Percentiles rank a stretch among this genome's conserved stretches.
Evolutionary conservation across 53 echinoderm and acorn worm species (phyloP).

Genomic region (Holothuria scabra): DNA sequence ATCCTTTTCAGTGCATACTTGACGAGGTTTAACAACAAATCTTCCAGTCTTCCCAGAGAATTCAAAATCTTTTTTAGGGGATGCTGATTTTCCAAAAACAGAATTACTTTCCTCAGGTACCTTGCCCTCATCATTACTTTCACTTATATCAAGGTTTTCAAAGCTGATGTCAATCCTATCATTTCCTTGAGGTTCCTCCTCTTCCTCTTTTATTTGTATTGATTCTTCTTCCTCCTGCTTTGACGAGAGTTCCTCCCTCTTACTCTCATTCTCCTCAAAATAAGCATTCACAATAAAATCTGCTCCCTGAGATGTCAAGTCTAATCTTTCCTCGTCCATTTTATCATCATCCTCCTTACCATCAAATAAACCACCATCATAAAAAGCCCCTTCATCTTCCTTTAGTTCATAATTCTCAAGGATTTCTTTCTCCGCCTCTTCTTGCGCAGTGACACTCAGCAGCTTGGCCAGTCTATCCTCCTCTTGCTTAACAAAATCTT

Average conservation of each 20-base stretch:
- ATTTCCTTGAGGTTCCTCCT: slow-evolving; percentile 21
- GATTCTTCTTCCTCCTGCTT: slow-evolving; percentile 24
- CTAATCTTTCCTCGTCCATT: slow-evolving; percentile 17
- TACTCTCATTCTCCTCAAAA: slow-evolving; percentile 5
- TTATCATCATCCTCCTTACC: slow-evolving; percentile 21
- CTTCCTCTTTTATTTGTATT: neutral
- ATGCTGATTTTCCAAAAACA: neutral
- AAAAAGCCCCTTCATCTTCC: neutral
- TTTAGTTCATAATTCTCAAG: neutral
- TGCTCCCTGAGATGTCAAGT: neutral
- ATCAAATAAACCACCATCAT: neutral
- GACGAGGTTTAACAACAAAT: slow-evolving; percentile 64
- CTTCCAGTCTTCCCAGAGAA: slow-evolving; percentile 32
- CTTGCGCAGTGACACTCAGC: slow-evolving; percentile 21
- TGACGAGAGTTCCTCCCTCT: slow-evolving; percentile 9
- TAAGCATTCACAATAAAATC: neutral
- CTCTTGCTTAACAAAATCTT: neutral
- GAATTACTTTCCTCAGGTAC: neutral
- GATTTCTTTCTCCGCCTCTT: slow-evolving; percentile 28
- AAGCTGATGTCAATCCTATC: slow-evolving; percentile 25
- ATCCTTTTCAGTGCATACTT: slow-evolving; percentile 64
- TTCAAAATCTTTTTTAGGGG: slow-evolving; percentile 26
- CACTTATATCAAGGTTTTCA: slow-evolving; percentile 32
- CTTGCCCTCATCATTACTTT: neutral
- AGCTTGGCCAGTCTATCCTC: slow-evolving; percentile 17